Evolutionary conservation across 2,888 invertebrate genomes (phyloP).

Genomic region (Antheraea assamensis): DNA sequence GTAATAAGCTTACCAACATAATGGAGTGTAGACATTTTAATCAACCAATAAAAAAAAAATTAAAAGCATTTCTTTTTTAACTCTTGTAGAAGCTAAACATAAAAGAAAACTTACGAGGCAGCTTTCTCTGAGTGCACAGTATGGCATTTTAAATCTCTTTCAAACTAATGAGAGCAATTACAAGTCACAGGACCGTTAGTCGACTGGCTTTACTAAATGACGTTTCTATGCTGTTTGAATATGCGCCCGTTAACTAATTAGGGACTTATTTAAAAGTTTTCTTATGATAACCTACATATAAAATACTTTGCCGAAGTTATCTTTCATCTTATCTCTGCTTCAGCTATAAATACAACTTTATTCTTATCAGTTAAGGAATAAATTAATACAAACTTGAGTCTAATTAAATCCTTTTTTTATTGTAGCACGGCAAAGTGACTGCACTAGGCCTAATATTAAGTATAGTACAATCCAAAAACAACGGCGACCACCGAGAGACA

Average conservation of each 20-base stretch:
- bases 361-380: neutral
- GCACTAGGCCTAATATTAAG: too few relatives aligned
- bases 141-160: conserved; percentile 3
- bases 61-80: neutral
- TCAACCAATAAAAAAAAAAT: neutral
- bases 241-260: neutral
- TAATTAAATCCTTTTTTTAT: neutral
- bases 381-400: neutral
- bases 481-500: too few relatives aligned
- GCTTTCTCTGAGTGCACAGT: neutral
- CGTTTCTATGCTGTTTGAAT: neutral
- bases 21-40: neutral
- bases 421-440: too few relatives aligned
- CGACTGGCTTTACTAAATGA: neutral
- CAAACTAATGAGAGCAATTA: neutral
- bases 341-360: neutral
- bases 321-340: neutral
- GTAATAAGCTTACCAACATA: too few relatives aligned
- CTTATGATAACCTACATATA: neutral
- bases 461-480: too few relatives aligned
- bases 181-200: neutral
- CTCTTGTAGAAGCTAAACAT: neutral
- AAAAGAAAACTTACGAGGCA: conserved; percentile 8
- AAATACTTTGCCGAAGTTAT: neutral
- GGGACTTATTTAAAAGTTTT: neutral